Conservation (phyloP, 2,797 vertebrate species). For the Lutjanus campechanus region DNA sequence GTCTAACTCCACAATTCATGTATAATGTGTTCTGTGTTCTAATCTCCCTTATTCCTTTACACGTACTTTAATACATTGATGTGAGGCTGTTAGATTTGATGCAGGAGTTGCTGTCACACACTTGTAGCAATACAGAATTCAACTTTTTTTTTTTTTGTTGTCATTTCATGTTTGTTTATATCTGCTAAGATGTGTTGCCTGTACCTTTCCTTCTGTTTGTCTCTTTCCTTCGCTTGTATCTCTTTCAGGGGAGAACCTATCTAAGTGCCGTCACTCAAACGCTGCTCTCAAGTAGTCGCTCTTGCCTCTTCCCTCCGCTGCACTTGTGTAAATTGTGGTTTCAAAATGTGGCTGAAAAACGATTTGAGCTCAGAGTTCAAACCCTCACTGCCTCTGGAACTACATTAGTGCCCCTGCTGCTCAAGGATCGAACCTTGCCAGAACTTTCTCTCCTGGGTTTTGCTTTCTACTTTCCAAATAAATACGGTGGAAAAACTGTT, state of each 20-base stretch:
- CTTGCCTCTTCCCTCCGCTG: constrained; percentile 6
- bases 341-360: constrained; percentile 32
- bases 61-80: neutral
- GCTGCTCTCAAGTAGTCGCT: constrained; percentile 9
- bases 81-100: neutral
- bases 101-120: neutral
- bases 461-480: neutral
- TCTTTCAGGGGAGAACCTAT: constrained; percentile 10
- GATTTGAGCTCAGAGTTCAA: constrained; percentile 31
- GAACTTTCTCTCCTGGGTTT: constrained; percentile 8
- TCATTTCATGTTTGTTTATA: constrained; percentile 21
- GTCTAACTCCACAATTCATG: too few species aligned
- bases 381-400: constrained; percentile 18
- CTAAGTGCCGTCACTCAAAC: constrained; percentile 31
- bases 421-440: constrained; percentile 7
- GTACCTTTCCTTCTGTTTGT: neutral
- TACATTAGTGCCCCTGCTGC: constrained; percentile 22
- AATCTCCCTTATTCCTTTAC: too few species aligned
- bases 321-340: constrained; percentile 19
- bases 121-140: neutral
- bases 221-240: neutral
- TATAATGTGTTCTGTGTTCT: too few species aligned
- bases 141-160: neutral
- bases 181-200: constrained; percentile 8
- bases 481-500: neutral